These are phyloP conservation scores for Acleris sparsana DNA, from an alignment of 2,888 invertebrate species.

Conservation along the genomic window DNA sequence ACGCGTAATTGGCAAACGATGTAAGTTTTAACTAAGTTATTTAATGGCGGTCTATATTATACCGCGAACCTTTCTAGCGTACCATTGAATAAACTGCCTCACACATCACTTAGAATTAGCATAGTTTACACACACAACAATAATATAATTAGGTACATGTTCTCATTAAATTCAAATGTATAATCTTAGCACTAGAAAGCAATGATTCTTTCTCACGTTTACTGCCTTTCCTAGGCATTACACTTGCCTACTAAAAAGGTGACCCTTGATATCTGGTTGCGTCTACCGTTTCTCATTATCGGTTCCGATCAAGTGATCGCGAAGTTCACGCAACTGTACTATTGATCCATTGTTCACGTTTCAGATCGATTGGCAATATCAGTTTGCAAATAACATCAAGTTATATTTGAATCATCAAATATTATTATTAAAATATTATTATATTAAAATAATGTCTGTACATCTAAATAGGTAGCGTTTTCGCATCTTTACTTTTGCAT, in stretches of 20 bases:
- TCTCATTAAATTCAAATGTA: too few species aligned
- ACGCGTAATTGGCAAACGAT: slow-evolving; percentile 10
- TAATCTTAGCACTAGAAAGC: not conserved
- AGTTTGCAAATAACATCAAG: not conserved
- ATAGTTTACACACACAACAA: too few species aligned
- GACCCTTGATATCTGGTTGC: slow-evolving; percentile 44
- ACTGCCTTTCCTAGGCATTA: not conserved
- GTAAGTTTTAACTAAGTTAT: slow-evolving; percentile 13
- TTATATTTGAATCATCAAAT: not conserved
- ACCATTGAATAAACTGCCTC: too few species aligned
- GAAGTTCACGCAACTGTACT: slow-evolving; percentile 73
- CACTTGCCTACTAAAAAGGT: slow-evolving; percentile 6
- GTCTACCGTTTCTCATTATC: slow-evolving; percentile 51
- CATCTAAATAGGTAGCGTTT: too few species aligned
- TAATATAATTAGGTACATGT: too few species aligned
- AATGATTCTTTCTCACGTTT: not conserved
- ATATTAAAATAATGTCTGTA: too few species aligned
- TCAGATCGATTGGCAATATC: slow-evolving; percentile 70
- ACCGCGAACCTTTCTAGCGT: not conserved
- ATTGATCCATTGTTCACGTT: slow-evolving; percentile 77
- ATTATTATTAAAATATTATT: too few species aligned
- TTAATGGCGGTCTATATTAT: slow-evolving; percentile 3
- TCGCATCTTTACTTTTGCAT: too few species aligned
- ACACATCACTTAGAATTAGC: too few species aligned
- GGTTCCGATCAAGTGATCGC: slow-evolving; percentile 60